Conservation (phyloP, 1,140 invertebrate genomes). For the Cydia splendana region DNA sequence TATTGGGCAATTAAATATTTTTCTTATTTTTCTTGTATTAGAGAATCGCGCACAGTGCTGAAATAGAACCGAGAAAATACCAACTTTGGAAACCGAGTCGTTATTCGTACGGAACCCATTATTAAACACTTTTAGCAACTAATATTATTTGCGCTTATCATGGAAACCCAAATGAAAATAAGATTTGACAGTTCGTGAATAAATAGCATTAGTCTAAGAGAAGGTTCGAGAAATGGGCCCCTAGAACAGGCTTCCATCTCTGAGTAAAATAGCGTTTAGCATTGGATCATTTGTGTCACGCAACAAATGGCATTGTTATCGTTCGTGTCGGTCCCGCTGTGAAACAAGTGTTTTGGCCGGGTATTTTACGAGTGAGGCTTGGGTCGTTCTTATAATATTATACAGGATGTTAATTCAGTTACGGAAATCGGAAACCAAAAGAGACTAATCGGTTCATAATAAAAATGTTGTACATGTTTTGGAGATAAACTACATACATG, state of each 20-base stretch:
- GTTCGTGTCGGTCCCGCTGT: neutral
- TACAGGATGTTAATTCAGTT: neutral
- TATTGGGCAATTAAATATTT: neutral
- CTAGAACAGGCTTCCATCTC: neutral
- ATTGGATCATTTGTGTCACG: neutral
- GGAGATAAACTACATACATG: too few species aligned
- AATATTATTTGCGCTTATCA: too few species aligned
- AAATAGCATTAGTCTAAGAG: too few species aligned
- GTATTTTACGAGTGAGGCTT: neutral
- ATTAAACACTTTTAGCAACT: too few species aligned
- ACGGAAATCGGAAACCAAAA: too few species aligned
- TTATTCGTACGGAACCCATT: neutral
- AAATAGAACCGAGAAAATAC: too few species aligned
- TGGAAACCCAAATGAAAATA: neutral
- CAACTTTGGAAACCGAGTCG: too few species aligned
- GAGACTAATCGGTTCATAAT: too few species aligned
- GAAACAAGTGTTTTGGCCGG: neutral
- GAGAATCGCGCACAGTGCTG: too few species aligned
- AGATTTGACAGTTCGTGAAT: too few species aligned
- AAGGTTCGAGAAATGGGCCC: neutral
- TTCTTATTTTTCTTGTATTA: neutral
- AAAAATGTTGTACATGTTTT: too few species aligned
- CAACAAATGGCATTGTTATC: slow-evolving; percentile 5
- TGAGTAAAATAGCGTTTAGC: neutral
- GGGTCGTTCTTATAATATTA: neutral